Base-by-base conservation (phyloP, 2,888 invertebrate genomes). In the Horisme vitalbata region DNA sequence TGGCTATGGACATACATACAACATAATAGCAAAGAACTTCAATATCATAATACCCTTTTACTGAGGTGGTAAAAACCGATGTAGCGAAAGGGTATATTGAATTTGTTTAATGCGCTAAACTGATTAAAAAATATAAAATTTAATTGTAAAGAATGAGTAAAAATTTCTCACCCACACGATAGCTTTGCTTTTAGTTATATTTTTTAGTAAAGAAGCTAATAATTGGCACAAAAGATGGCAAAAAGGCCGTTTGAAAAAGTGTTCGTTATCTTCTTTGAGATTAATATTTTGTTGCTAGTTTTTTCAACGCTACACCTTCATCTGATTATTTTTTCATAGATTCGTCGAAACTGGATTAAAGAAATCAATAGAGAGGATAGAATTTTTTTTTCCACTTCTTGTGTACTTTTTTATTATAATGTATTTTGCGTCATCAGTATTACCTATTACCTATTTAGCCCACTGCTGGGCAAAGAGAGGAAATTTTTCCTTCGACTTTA, bases 141-240 rank as follows among this genome's bases (percentile, higher is more conserved):
- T 13, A 14, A 1, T 31, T 31, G 3, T 15, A n/a, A 11, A 9
- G 10, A 11, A 11, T 5, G 6, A 18, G 15, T 5, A 18, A 4
- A 18, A 18, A 5, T 5, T 26, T 82, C 78, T 80, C 82, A 82
- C 79, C 83, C 79, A 79, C 79, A 81, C 79, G 80, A 79, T 79
- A 69, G 55, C 57, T 61, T 55, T 31, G 61, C 65, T 63, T 67
- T 69, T 79, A 69, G 55, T 57, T 61, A 56, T 31, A 61, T 65
- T 63, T 67, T 69, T 74, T 61, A 55, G 37, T 52, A 49, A 33
- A 50, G 68, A 62, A 61, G 58, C 71, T 78, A 71, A 80, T 86
- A 88, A 87, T 87, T 87, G 86, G 84, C 87, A 88, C 84, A 88
- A 87, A 83, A 83, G 85, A 83, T 76, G 59, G 69, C 70, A 69